Evolutionary conservation across 2,888 invertebrate genomes (phyloP).

Genomic region (Aspidapion aeneum): DNA sequence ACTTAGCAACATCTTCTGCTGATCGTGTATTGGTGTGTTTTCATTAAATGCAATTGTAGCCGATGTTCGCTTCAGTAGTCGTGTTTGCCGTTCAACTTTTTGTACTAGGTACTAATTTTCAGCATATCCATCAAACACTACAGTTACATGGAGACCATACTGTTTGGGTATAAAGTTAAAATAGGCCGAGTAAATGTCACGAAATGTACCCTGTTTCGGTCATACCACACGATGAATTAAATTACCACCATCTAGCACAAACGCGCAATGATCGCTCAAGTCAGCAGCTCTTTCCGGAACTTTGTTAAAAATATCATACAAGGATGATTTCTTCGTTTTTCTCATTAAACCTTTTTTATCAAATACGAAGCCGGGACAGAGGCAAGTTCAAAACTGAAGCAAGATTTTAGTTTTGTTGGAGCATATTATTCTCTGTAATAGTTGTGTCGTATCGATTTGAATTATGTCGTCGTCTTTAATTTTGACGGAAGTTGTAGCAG

Average conservation of each 20-base stretch:
- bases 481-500: not conserved
- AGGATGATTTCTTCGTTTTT: slow-evolving; percentile 13
- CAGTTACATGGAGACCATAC: slow-evolving; percentile 5
- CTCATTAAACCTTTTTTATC: slow-evolving; percentile 11
- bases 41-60: slow-evolving; percentile 10
- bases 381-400: slow-evolving; percentile 19
- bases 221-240: slow-evolving; percentile 9
- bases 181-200: slow-evolving; percentile 7
- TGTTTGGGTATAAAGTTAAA: slow-evolving; percentile 5
- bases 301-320: slow-evolving; percentile 9
- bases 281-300: slow-evolving; percentile 10
- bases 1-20: slow-evolving; percentile 10
- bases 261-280: slow-evolving; percentile 7
- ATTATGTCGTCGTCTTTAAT: slow-evolving; percentile 1
- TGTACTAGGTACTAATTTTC: slow-evolving; percentile 5
- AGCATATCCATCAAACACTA: slow-evolving; percentile 6
- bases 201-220: slow-evolving; percentile 10
- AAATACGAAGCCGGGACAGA: slow-evolving; percentile 2
- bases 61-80: slow-evolving; percentile 7
- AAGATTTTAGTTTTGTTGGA: slow-evolving; percentile 15
- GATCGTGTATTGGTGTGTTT: slow-evolving; percentile 10
- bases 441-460: not conserved
- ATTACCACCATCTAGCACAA: slow-evolving; percentile 12
- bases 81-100: slow-evolving; percentile 10
- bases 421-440: slow-evolving; percentile 10